phyloP scores from a whole-genome alignment of 2,888 invertebrate species.

The Lordiphosa andalusiaca region DNA sequence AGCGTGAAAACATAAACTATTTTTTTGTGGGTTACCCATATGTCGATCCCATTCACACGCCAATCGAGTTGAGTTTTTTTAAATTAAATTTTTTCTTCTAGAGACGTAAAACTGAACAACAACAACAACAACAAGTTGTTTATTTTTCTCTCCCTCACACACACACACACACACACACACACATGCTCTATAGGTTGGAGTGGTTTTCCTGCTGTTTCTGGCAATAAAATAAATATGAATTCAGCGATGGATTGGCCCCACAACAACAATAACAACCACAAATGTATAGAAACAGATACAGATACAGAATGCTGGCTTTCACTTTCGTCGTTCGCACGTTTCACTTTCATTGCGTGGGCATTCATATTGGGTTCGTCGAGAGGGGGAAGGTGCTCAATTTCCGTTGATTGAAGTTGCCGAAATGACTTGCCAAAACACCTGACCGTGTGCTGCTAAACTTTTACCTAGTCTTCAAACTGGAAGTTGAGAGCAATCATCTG shows the following conservation, averaged over 20 bases:
- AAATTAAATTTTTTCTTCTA: slow-evolving; percentile 55
- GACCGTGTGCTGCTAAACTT: slow-evolving; percentile 22
- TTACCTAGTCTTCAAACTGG: slow-evolving; percentile 27
- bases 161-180: not conserved
- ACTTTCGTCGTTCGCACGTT: slow-evolving; percentile 48
- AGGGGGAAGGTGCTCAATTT: slow-evolving; percentile 45
- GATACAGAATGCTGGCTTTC: slow-evolving; percentile 23
- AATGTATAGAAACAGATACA: slow-evolving; percentile 13
- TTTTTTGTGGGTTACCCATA: slow-evolving; percentile 32
- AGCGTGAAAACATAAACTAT: slow-evolving; percentile 42
- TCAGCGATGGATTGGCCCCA: slow-evolving; percentile 41
- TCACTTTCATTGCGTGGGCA: slow-evolving; percentile 33
- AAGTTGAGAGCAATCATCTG: slow-evolving; percentile 38
- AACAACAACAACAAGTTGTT: slow-evolving; percentile 45
- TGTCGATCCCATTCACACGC: slow-evolving; percentile 41
- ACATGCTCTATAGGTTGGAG: slow-evolving; percentile 8
- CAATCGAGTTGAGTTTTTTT: slow-evolving; percentile 60
- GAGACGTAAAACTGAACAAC: slow-evolving; percentile 50
- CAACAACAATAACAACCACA: slow-evolving; percentile 26
- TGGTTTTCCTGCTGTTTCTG: slow-evolving; percentile 29
- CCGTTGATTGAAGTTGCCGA: slow-evolving; percentile 65
- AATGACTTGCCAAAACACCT: slow-evolving; percentile 45
- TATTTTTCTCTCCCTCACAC: slow-evolving; percentile 19
- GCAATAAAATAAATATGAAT: slow-evolving; percentile 56
- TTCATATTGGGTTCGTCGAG: slow-evolving; percentile 1